phyloP scores from a whole-genome alignment of 64 coral and sea anemone species.

The Actinia tenebrosa region DNA sequence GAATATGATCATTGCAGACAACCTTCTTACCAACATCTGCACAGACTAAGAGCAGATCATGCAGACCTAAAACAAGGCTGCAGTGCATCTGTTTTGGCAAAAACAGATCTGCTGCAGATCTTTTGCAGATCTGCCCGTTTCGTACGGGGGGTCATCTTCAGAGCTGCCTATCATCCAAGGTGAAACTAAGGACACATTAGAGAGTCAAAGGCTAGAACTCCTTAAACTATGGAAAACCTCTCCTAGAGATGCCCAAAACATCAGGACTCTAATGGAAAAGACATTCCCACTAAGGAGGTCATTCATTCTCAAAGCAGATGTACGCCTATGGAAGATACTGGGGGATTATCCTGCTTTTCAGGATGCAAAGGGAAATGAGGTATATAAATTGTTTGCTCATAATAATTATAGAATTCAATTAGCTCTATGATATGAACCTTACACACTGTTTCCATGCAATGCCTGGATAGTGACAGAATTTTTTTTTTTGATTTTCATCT shows the following conservation, averaged over 20 bases:
- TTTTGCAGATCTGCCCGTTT: no score
- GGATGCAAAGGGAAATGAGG: constrained; percentile 21
- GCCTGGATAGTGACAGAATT: constrained; percentile 10
- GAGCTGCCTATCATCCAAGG: constrained; percentile 10
- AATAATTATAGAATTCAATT: constrained; percentile 7
- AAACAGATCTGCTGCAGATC: no score
- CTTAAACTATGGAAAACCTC: background rate
- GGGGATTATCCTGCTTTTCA: constrained; percentile 13
- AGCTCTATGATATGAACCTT: background rate
- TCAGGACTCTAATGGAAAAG: constrained; percentile 1
- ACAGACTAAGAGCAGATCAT: no score
- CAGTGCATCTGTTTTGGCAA: no score
- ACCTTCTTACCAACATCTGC: no score
- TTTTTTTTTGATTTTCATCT: background rate
- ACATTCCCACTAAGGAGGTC: constrained; percentile 17
- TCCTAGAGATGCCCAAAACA: background rate
- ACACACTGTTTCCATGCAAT: constrained; percentile 5
- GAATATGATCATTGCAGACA: no score
- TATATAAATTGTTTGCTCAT: constrained; percentile 3
- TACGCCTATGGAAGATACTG: background rate
- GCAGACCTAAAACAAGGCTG: no score
- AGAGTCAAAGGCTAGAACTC: constrained; percentile 9
- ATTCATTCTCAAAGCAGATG: constrained; percentile 8
- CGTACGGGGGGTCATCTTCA: background rate
- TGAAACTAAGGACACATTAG: constrained; percentile 6